A percentile compares a stretch with the other conserved stretches of the same genome.
These are phyloP conservation scores for Pentalonia nigronervosa DNA, from an alignment of 1,140 invertebrate genomes.

Conservation along the genomic window DNA sequence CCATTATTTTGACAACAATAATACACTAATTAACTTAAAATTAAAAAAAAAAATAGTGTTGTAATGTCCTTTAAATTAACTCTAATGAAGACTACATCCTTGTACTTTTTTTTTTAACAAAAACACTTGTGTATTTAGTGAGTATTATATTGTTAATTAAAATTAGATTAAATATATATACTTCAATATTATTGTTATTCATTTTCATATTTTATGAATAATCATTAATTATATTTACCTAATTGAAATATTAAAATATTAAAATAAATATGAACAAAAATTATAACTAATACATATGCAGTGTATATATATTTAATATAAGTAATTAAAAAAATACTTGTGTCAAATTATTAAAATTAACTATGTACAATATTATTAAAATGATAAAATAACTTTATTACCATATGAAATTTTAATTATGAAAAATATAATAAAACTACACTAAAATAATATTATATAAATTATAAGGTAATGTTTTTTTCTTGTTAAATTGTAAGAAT, in stretches of 20 bases:
- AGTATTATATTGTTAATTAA: not conserved
- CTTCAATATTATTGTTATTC: not conserved
- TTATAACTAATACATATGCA: not conserved
- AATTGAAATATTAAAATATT: constrained; percentile 1
- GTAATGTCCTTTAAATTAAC: not conserved
- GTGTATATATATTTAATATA: not conserved
- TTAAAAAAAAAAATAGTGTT: no score
- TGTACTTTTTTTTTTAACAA: constrained; percentile 21
- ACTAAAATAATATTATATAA: constrained; percentile 26
- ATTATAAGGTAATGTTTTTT: constrained; percentile 28
- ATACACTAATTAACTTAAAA: no score
- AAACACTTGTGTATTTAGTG: not conserved
- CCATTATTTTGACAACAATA: no score
- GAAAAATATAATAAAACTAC: constrained; percentile 57
- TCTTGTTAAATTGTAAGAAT: constrained; percentile 20
- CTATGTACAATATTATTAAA: constrained; percentile 21
- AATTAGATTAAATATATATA: constrained; percentile 16
- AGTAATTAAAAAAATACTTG: constrained; percentile 25
- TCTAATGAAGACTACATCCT: not conserved
- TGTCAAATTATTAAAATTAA: constrained; percentile 38
- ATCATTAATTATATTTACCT: not conserved
- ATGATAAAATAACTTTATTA: constrained; percentile 52
- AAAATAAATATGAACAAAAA: not conserved
- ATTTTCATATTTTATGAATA: not conserved
- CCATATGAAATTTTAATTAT: constrained; percentile 45